A percentile compares a stretch with the other conserved stretches of the same genome.
Conservation (phyloP, 1,140 invertebrate genomes). For the Cyrtorhinus lividipennis region DNA sequence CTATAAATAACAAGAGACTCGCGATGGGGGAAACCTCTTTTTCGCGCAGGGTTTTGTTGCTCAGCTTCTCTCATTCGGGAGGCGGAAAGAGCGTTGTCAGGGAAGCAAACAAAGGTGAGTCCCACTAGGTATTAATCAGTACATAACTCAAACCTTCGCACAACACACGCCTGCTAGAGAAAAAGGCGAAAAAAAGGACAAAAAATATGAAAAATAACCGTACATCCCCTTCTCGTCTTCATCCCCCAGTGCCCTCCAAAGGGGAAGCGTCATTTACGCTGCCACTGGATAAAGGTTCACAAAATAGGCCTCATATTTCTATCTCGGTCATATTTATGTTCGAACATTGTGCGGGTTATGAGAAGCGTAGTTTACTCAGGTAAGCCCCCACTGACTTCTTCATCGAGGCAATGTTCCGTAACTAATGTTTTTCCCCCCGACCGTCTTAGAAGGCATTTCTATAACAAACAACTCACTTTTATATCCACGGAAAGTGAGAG, state of each 20-base stretch:
- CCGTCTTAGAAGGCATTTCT: background rate
- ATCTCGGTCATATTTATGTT: background rate
- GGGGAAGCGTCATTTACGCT: background rate
- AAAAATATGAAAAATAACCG: background rate
- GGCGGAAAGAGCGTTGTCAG: constrained; percentile 1
- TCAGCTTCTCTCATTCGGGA: background rate
- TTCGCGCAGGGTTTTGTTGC: background rate
- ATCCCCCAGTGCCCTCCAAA: background rate
- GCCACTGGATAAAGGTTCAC: background rate
- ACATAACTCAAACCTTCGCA: constrained; percentile 9
- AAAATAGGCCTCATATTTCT: background rate
- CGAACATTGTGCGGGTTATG: background rate
- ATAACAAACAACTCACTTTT: background rate
- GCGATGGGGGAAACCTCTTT: background rate
- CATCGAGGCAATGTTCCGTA: background rate
- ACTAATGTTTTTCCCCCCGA: background rate
- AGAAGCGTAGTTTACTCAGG: background rate
- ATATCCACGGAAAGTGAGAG: too few relatives aligned
- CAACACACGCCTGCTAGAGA: background rate
- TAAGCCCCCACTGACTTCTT: background rate
- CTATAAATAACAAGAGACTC: constrained; percentile 2
- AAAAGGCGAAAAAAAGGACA: background rate
- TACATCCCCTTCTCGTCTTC: background rate
- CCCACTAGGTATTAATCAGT: constrained; percentile 4
- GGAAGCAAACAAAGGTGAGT: constrained; percentile 1